Conservation (phyloP, 2,888 invertebrate species). For the Ophonus ardosiacus region DNA sequence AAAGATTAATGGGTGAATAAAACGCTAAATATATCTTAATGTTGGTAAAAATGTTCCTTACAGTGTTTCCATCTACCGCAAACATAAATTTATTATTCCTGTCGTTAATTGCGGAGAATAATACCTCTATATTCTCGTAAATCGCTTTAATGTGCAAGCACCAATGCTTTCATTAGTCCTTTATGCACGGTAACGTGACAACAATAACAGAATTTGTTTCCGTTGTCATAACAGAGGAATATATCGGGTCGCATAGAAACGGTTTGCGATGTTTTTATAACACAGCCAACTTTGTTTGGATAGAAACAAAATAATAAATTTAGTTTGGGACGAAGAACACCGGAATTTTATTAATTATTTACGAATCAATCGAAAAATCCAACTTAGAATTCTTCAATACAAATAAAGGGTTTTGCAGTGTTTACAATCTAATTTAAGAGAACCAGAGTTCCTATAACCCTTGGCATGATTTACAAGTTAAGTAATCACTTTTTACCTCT, state of each 20-base stretch:
- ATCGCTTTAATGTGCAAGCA: not conserved
- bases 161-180: not conserved
- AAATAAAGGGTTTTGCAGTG: too few species aligned
- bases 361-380: not conserved
- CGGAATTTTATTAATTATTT: not conserved
- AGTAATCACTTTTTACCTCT: too few species aligned
- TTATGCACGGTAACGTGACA: not conserved
- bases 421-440: too few species aligned
- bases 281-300: not conserved
- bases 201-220: constrained; percentile 19
- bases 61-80: not conserved
- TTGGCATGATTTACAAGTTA: too few species aligned
- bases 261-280: constrained; percentile 2
- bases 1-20: not conserved
- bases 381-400: not conserved
- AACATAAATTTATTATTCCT: not conserved
- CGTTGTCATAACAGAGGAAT: not conserved
- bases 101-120: not conserved
- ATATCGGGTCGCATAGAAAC: not conserved
- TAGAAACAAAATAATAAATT: not conserved
- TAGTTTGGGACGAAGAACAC: not conserved
- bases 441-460: too few species aligned
- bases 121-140: not conserved
- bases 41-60: not conserved
- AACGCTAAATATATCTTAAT: not conserved